Conservation (phyloP, 2,113 vertebrate species). For the Jacana jacana region DNA sequence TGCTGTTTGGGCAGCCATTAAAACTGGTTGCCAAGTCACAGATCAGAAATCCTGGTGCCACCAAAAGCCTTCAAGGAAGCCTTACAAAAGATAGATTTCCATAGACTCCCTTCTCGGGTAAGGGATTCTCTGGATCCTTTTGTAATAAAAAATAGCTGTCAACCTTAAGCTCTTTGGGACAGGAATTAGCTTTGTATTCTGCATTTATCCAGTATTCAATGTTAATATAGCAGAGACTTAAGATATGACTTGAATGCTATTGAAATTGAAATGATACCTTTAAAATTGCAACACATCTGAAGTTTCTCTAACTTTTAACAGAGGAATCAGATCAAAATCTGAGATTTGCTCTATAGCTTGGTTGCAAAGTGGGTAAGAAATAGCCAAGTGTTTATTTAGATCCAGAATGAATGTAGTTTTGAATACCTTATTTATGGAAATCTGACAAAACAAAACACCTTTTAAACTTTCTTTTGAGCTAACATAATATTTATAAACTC, state of each 20-base stretch:
- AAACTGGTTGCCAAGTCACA: not conserved
- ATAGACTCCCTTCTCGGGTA: not conserved
- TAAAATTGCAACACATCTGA: not conserved
- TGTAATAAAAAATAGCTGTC: not conserved
- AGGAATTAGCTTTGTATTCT: not conserved
- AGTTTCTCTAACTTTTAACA: not conserved
- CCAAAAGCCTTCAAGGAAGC: not conserved
- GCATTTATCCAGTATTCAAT: not conserved
- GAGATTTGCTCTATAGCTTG: not conserved
- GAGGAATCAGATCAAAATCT: not conserved
- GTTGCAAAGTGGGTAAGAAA: not conserved
- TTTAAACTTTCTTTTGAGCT: not conserved
- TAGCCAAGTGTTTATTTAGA: not conserved
- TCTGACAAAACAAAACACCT: not conserved
- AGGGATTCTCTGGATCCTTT: not conserved
- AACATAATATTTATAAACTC: not conserved
- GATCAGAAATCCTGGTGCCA: not conserved
- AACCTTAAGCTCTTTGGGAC: not conserved
- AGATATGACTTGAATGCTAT: not conserved
- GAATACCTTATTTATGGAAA: not conserved
- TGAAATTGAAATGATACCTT: not conserved
- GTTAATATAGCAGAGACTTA: not conserved
- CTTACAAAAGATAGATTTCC: not conserved
- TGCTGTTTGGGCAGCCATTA: not conserved
- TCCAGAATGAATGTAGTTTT: not conserved